A percentile compares a stretch with the other conserved stretches of the same genome.
phyloP scores from a whole-genome alignment of 92 coral and sea anemone genomes.

The Phenganax subtilis region DNA sequence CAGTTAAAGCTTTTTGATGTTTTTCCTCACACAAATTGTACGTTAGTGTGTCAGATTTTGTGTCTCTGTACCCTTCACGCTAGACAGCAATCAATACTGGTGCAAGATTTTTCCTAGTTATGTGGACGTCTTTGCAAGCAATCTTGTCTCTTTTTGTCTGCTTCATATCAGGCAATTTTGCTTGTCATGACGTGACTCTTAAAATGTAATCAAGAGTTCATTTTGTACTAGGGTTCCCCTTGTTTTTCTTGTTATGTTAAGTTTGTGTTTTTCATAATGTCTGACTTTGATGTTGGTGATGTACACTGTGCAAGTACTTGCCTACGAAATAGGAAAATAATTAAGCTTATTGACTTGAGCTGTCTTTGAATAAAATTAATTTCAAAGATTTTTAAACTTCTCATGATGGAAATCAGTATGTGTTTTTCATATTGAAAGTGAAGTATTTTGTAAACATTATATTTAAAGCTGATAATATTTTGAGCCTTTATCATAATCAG shows the following conservation, averaged over 20 bases:
- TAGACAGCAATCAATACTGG: too few species aligned
- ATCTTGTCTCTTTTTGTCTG: too few species aligned
- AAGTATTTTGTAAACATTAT: neutral
- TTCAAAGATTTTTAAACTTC: neutral
- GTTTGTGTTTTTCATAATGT: neutral
- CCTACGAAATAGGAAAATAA: neutral
- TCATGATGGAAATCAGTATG: neutral
- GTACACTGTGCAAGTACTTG: neutral
- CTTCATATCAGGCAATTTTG: too few species aligned
- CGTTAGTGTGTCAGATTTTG: neutral
- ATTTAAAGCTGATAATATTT: neutral
- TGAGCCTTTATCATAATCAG: too few species aligned
- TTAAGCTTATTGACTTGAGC: neutral
- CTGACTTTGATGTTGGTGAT: neutral
- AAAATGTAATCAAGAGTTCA: too few species aligned
- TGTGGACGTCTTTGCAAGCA: too few species aligned
- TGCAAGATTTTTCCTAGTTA: too few species aligned
- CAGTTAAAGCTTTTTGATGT: neutral
- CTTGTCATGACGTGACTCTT: too few species aligned
- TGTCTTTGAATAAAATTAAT: neutral
- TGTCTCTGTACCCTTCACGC: neutral
- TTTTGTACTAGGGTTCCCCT: neutral
- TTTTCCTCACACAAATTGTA: neutral
- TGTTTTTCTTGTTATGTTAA: too few species aligned
- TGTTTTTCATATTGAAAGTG: neutral